Evolutionary conservation across 2,113 vertebrate genomes (phyloP).

Genomic region (Prionailurus bengalensis): DNA sequence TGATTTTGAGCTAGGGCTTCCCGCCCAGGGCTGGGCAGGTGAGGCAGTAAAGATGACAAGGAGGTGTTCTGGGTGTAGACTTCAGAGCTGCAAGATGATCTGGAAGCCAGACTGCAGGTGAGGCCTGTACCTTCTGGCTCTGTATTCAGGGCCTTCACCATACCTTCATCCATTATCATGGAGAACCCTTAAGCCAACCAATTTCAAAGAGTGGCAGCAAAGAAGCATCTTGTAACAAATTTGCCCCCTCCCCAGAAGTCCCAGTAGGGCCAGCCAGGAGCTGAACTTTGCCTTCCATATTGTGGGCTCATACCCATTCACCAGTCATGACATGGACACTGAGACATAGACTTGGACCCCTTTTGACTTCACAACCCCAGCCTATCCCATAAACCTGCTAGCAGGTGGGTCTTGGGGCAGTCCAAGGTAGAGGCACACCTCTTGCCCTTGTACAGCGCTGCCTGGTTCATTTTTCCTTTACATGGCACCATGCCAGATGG

Average conservation of each 20-base stretch:
- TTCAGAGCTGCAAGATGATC: conserved; percentile 52
- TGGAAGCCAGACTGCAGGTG: conserved; percentile 88
- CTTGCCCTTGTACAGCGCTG: conserved; percentile 87
- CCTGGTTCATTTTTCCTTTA: conserved; percentile 78
- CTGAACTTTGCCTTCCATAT: conserved; percentile 87
- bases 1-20: not conserved
- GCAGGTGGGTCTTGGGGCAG: conserved; percentile 91
- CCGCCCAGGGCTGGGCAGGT: not conserved
- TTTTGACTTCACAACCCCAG: conserved; percentile 81
- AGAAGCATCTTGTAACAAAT: conserved; percentile 86
- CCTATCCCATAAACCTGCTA: conserved; percentile 87
- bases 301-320: conserved; percentile 87
- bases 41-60: not conserved
- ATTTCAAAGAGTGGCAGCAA: conserved; percentile 85
- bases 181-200: conserved; percentile 86
- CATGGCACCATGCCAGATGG: conserved; percentile 80
- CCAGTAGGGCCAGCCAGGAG: conserved; percentile 89
- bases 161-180: conserved; percentile 1
- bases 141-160: conserved; percentile 88
- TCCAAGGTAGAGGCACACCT: conserved; percentile 89
- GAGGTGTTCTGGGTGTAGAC: not conserved
- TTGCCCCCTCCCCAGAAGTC: conserved; percentile 88
- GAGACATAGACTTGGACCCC: conserved; percentile 86
- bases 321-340: conserved; percentile 89
- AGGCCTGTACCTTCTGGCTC: conserved; percentile 89